Evolutionary conservation across 2,113 vertebrate genomes (phyloP).

Genomic region (Neodon shergylaensis): DNA sequence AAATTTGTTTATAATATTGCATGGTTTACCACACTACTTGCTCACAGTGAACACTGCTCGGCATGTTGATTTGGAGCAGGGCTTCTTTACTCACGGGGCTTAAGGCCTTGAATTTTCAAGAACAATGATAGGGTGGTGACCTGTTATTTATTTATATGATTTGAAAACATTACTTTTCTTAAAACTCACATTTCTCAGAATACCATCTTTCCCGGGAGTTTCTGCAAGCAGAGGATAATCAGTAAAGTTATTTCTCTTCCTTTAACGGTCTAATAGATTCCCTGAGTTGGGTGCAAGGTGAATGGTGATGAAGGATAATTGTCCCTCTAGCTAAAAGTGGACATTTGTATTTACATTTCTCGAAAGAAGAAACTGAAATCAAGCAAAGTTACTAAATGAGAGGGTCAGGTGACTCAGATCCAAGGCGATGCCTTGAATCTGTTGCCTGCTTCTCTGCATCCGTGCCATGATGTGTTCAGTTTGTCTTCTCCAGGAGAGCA

Average conservation of each 20-base stretch:
- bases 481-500: not conserved
- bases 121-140: not conserved
- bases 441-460: rapidly evolving
- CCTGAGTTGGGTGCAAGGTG: not conserved
- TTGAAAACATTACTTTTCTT: not conserved
- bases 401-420: not conserved
- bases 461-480: not conserved
- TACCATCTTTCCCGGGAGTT: not conserved
- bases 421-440: not conserved
- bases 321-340: slow-evolving; percentile 19
- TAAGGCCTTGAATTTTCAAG: not conserved
- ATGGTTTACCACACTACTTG: not conserved
- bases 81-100: not conserved
- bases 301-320: not conserved
- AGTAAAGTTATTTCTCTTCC: not conserved
- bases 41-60: not conserved
- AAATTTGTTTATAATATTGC: not conserved
- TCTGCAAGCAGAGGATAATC: not conserved
- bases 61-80: not conserved
- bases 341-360: not conserved
- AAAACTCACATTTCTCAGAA: not conserved
- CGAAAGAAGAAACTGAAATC: not conserved
- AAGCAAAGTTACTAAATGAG: not conserved
- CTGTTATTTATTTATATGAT: slow-evolving; percentile 41
- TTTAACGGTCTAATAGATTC: not conserved